phyloP scores from a whole-genome alignment of 2,113 vertebrate species.

The Raja brachyura region DNA sequence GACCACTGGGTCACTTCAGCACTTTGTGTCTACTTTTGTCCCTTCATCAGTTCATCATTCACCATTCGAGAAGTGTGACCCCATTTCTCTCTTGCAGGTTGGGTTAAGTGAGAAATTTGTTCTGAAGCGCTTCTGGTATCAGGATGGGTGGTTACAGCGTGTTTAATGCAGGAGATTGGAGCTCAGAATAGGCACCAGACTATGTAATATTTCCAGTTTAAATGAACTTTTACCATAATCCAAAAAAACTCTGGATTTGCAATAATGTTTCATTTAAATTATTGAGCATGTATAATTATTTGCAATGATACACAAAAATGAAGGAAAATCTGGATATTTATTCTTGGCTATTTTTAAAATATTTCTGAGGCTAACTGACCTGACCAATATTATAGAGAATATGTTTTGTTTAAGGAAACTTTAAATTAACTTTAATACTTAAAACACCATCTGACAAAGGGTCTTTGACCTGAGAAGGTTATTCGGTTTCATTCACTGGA shows the following conservation, averaged over 20 bases:
- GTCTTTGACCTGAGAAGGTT: too few relatives aligned
- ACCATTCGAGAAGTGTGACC: neutral
- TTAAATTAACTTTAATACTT: too few relatives aligned
- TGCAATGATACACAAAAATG: neutral
- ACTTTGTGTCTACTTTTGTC: too few relatives aligned
- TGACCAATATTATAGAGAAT: neutral
- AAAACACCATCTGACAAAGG: too few relatives aligned
- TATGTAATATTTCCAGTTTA: neutral
- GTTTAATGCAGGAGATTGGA: neutral
- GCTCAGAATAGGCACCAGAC: neutral
- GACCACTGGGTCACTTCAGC: too few relatives aligned
- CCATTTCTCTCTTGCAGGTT: too few relatives aligned
- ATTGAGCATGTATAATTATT: neutral
- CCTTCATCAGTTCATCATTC: neutral
- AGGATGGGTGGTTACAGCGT: neutral
- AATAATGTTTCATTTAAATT: neutral
- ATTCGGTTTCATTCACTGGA: too few relatives aligned
- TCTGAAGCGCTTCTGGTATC: neutral
- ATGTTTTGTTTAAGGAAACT: neutral
- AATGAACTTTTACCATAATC: neutral
- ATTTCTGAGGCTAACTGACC: neutral
- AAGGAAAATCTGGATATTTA: neutral
- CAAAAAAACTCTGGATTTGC: too few relatives aligned
- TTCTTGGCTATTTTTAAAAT: neutral
- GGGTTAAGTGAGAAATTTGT: neutral